Conservation (phyloP, 2,113 vertebrate species). For the Chlamydotis undulata region DNA sequence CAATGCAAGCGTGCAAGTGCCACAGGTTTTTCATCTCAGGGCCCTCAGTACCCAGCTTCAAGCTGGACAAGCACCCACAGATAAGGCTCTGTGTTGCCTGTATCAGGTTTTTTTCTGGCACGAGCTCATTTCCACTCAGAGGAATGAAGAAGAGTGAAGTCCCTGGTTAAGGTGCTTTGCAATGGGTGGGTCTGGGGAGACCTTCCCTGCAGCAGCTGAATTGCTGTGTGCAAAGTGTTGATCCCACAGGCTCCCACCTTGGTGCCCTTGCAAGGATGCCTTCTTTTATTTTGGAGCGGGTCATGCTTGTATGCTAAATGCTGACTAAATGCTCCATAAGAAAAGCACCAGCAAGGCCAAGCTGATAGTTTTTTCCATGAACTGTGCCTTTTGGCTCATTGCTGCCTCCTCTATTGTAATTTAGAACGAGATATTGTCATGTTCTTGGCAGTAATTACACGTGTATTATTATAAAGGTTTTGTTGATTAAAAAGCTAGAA, state of each 20-base stretch:
- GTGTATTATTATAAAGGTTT: not conserved
- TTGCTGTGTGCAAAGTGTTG: accelerated
- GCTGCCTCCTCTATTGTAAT: not conserved
- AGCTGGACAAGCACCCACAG: not conserved
- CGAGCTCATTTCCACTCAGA: not conserved
- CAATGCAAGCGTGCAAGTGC: not conserved
- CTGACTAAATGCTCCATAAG: not conserved
- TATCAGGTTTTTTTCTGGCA: not conserved
- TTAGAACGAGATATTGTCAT: not conserved
- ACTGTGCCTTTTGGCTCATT: not conserved
- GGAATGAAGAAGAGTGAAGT: not conserved
- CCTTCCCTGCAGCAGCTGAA: not conserved
- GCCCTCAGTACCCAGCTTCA: not conserved
- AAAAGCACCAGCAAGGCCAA: not conserved
- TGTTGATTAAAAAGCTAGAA: constrained; percentile 28
- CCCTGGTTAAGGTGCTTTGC: not conserved
- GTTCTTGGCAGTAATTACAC: constrained; percentile 4
- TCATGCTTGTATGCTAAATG: not conserved
- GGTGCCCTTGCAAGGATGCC: not conserved
- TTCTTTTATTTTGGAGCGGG: not conserved
- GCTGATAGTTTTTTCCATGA: not conserved
- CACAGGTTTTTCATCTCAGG: not conserved
- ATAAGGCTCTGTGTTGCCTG: not conserved
- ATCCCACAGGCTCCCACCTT: not conserved
- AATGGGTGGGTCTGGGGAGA: not conserved